Base-by-base conservation (phyloP, 2,888 invertebrate genomes). In the Chloroclysta siterata region DNA sequence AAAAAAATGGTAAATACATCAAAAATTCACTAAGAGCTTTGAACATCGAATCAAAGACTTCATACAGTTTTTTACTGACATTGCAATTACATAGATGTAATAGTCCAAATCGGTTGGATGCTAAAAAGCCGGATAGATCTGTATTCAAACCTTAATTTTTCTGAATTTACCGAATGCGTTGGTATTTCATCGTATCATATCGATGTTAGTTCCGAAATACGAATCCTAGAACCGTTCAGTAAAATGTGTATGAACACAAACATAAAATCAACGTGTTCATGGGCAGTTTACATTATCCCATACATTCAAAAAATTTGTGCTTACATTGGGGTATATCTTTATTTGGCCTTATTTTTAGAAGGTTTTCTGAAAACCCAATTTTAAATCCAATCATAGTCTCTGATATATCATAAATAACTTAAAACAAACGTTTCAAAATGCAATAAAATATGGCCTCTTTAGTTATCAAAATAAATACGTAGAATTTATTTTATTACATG, bases 391-490 rank as follows among this genome's bases (percentile, higher is more conserved):
- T 60, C 51, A 65, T 68, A 66, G 29, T 64, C 62, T 68, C 60
- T 75, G 74, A 70, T 75, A 78, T 74, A 78, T 74, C 36, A 73
- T 78, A 79, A 78, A 80, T 80, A 84, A 85, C 74, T 76, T 76
- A 81, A 78, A 69, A 68, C 74, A 75, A 76, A 73, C 63, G 71
- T 76, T 76, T 72, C 75, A 76, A 80, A 86, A 85, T 87, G 86
- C 85, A 79, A 70, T 78, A 77, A 77, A 77, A 76, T 82, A 87
- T 88, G 86, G 88, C 88, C 81, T 85, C 82, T 80, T 77, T 72
- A 65, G 75, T 78, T 82, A 82, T 79, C 76, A 84, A 85, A 88
- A 87, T 87, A 89, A 87, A 89, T 64, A 87, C 79, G 76, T 83
- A 82, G 69, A 76, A 62, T 79, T 78, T 71, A 73, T 73, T 72